Base-by-base conservation (phyloP, 2,888 invertebrate genomes). In the Panzeria rudis region DNA sequence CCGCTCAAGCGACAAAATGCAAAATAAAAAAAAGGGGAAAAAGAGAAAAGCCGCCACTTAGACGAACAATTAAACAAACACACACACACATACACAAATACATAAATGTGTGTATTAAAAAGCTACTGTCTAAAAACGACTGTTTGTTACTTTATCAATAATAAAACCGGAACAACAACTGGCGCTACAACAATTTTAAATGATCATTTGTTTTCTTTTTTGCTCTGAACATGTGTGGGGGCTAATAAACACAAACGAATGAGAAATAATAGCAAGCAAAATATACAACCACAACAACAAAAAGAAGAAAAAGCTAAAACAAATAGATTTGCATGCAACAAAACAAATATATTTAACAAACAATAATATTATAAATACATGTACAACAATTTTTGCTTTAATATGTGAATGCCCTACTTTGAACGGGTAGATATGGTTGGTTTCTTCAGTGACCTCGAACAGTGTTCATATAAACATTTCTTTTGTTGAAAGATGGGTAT, bases 161-260 rank as follows among this genome's bases (percentile, higher is more conserved):
- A 83, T 72, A 59, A 86, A 90, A 90, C 90, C 89, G 89, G 89
- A 90, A 90, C 90, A 90, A 88, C 89, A 89, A 90, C 89, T 90
- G 90, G 90, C 90, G 90, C 89, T 90, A 90, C 90, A 88, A 89
- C 71, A 83, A 83, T 83, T 77, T 83, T 29, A 83, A 83, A 71
- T 77, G 38, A 66, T 71, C 62, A 50, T 64, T 66, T 62, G 44
- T 62, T 64, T 64, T 38, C n/a, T 29, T 50, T 25, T 35, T 54
- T 44, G 50, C 54, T 32, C 86, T 87, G 86, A 88, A 88, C 86
- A 88, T 89, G 89, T 87, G 83, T 79, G 78, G 83, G 78, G 78
- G 78, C 83, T 69, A 78, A 68, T 78, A 78, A 83, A 78, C 59
- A 72, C 41, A 78, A 78, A 50, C 62, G 71, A 61, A 29, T 5